Evolutionary conservation across 2,888 invertebrate genomes (phyloP), one percentile per base, ranked within the genome.

Genomic region (Muschampia plurimacula): DNA sequence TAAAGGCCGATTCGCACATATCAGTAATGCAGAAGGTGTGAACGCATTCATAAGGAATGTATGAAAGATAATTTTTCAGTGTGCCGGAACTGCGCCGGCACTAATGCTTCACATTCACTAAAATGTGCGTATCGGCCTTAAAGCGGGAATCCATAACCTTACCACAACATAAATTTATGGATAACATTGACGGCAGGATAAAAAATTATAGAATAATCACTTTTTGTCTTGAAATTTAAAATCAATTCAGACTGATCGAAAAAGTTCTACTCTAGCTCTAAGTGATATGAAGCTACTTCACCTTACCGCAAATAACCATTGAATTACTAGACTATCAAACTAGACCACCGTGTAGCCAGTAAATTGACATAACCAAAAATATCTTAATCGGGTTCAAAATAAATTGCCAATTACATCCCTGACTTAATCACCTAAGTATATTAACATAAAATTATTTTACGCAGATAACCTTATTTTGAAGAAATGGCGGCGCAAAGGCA

Each of bases 321-420:
- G 12, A 3, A 46, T 3, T 2, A 44, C 10, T 10, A 10, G 44
- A 44, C 44, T 12, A 46, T 3, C 12, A 1, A 12, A 41, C 41
- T 9, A 8, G 44, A 9, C 12, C 44, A 46, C 44, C 12, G 44
- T 12, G 44, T 46, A 3, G 44, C 44, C 12, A 46, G 44, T 10
- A 9, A 46, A 46, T 46, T 41, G 41, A 41, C 6, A 10, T 15
- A 15, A 52, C 15, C 52, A 15, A 69, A 69, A 69, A 39, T 41
- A 55, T 63, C 52, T 28, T 62, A 41, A 63, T 63, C 52, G 41
- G 15, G 41, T 32, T 63, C 15, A 49, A 69, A 69, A 69, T 63
- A 69, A 52, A 55, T 41, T 63, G 28, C n/a, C 52, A 69, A 39
- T 55, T 62, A 62, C 15, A 13, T 8, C 22, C 49, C 49, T 52